Evolutionary conservation across 2,888 invertebrate species (phyloP), one percentile per base, ranked within the genome.

Genomic region (Hydraecia micacea): DNA sequence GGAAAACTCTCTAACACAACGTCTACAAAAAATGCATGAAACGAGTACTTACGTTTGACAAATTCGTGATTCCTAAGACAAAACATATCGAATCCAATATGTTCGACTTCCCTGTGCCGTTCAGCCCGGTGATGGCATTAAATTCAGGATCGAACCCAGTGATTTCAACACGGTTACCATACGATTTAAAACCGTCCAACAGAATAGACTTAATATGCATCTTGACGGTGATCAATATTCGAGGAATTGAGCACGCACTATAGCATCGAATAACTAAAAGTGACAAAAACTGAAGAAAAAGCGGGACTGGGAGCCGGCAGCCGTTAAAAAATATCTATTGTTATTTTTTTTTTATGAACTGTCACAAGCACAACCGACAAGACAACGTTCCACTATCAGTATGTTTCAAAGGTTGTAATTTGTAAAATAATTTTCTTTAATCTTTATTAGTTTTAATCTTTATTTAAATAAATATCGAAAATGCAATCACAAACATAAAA

Each of bases 21-120:
- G 73, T 80, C 74, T 83, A 78, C 74, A 80, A 78, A 73, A 77
- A 81, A 71, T 67, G 67, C 15, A 58, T 32, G 5, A 60, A 67
- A 77, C n/a, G 11, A 49, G n/a, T 81, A 96, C 97, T 97, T 97
- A 99, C 99, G 95, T 99, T 98, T 4, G 98, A 97, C 85, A 99
- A 97, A 95, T 99, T 99, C 32, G 98, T 98, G 74, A 99, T 99
- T 75, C 99, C 99, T 46, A 99, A 97, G 13, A 99, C 98, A 94
- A 99, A 99, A 94, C 99, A 99, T 94, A 99, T 99, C 0, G 99
- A 98, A 96, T 99, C 99, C 80, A 99, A 97, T 92, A 99, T 99
- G 92, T 99, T 99, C 0, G 99, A 99, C 96, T 99, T 99, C 58
- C 99, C 99, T 86, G 99, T 99, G 13, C 99, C 99, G 95, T 99